Conservation (phyloP, 2,797 vertebrate species). For the Petrocephalus schoutedeni region DNA sequence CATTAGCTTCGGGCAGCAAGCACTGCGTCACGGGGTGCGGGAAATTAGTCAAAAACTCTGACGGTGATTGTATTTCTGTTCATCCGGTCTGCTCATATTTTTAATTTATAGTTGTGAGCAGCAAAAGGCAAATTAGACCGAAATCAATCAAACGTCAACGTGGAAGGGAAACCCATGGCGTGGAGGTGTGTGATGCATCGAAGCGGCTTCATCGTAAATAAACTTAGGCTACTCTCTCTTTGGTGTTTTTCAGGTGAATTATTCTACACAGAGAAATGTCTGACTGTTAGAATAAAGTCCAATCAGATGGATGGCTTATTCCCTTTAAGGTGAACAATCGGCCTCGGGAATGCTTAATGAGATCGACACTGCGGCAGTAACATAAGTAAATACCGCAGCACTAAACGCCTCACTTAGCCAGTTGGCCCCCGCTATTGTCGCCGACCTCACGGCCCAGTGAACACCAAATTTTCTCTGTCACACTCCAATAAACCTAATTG, state of each 20-base stretch:
- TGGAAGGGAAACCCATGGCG: background rate
- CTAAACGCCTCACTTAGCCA: constrained; percentile 84
- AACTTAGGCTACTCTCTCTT: constrained; percentile 31
- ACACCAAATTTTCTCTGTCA: constrained; percentile 95
- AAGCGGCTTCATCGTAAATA: constrained; percentile 16
- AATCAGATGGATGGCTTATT: constrained; percentile 64
- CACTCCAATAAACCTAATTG: constrained; percentile 99
- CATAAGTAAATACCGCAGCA: constrained; percentile 93
- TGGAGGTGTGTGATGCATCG: background rate
- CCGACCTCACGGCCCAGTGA: constrained; percentile 71
- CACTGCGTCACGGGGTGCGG: background rate
- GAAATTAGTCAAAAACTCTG: background rate
- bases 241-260: constrained; percentile 33
- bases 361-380: constrained; percentile 80
- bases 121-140: background rate
- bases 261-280: constrained; percentile 33
- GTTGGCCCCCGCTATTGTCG: constrained; percentile 77
- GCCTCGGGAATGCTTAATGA: constrained; percentile 75
- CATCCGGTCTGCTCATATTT: background rate
- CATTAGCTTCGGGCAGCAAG: constrained; percentile 1
- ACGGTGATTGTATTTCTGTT: constrained; percentile 1
- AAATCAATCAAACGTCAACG: background rate
- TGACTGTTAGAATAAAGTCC: constrained; percentile 72
- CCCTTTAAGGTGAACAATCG: constrained; percentile 57
- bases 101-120: constrained; percentile 9